A percentile compares a stretch with the other conserved stretches of the same genome.
phyloP scores from a whole-genome alignment of 1,140 invertebrate species.

The Heliconius hermathena region DNA sequence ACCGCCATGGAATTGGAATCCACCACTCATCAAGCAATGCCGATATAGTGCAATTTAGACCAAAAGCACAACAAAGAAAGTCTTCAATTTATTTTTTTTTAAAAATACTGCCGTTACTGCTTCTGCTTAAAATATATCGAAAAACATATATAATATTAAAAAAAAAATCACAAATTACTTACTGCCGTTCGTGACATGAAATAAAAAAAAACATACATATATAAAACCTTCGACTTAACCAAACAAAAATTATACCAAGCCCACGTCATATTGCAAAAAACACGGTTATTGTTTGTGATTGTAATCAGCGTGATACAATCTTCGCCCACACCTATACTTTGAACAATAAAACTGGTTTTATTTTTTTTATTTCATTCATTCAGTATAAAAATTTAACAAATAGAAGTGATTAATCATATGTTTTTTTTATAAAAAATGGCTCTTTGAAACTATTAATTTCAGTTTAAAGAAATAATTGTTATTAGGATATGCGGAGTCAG shows the following conservation, averaged over 20 bases:
- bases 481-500: too few relatives aligned
- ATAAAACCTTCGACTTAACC: background rate
- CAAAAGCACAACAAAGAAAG: too few relatives aligned
- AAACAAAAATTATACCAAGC: slow-evolving; percentile 9
- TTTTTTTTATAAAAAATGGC: background rate
- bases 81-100: background rate
- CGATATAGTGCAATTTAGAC: too few relatives aligned
- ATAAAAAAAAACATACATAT: background rate
- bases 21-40: too few relatives aligned
- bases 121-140: too few relatives aligned
- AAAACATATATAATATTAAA: too few relatives aligned
- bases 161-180: background rate
- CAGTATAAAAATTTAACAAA: background rate
- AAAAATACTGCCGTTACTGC: background rate
- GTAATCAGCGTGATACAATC: slow-evolving; percentile 5
- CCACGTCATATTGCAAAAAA: slow-evolving; percentile 3
- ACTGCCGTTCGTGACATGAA: background rate
- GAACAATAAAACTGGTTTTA: slow-evolving; percentile 4
- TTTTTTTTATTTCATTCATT: background rate
- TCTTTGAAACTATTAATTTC: background rate
- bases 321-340: background rate
- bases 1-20: too few relatives aligned
- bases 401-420: background rate
- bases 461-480: background rate
- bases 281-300: slow-evolving; percentile 13